phyloP scores from a whole-genome alignment of 1,140 invertebrate species.

The Mamestra configurata region DNA sequence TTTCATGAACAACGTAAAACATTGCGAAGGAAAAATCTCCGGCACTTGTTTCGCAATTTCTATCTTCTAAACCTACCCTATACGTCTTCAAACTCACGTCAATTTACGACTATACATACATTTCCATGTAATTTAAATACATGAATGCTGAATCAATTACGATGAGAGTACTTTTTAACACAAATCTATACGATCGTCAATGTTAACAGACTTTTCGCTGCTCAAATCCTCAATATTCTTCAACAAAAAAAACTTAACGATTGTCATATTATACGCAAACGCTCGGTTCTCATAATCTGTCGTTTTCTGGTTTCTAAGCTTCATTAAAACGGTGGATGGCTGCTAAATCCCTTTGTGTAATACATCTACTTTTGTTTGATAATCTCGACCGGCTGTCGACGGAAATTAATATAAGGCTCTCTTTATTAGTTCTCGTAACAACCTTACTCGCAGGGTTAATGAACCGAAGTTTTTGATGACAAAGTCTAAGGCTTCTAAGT shows the following conservation, averaged over 20 bases:
- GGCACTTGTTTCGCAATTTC: slow-evolving; percentile 5
- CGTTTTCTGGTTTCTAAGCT: slow-evolving; percentile 52
- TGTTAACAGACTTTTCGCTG: slow-evolving; percentile 6
- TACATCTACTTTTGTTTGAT: too few species aligned
- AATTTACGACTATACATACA: too few species aligned
- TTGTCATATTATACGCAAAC: slow-evolving; percentile 26
- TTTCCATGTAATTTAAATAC: slow-evolving; percentile 27
- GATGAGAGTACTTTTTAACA: not conserved
- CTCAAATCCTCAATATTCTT: slow-evolving; percentile 27
- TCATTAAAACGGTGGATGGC: too few species aligned
- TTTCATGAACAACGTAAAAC: too few species aligned
- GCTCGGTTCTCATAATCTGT: slow-evolving; percentile 46
- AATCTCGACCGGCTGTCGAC: too few species aligned
- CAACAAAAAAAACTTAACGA: slow-evolving; percentile 32
- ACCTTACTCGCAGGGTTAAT: slow-evolving; percentile 42
- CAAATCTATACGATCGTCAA: slow-evolving; percentile 3
- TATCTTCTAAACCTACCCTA: not conserved
- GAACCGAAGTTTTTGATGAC: slow-evolving; percentile 49
- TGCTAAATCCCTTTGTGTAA: too few species aligned
- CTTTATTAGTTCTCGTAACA: slow-evolving; percentile 49
- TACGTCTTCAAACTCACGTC: too few species aligned
- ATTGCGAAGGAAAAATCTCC: not conserved
- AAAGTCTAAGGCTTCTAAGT: slow-evolving; percentile 41
- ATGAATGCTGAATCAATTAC: slow-evolving; percentile 27
- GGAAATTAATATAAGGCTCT: too few species aligned